Evolutionary conservation across 2,797 vertebrate species (phyloP).

Genomic region (Pseudocheirus occidentalis): DNA sequence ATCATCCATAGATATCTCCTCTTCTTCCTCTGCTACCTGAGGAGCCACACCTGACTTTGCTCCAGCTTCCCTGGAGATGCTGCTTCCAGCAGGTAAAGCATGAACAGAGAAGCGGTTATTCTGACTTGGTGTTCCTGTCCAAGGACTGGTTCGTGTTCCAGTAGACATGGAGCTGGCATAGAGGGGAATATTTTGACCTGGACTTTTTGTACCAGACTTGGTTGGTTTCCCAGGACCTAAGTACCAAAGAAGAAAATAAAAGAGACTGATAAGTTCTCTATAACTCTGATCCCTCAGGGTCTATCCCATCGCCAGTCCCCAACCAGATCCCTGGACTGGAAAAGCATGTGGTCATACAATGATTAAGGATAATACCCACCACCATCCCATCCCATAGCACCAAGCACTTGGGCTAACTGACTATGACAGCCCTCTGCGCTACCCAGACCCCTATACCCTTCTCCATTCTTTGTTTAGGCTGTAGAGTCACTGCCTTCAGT

Average conservation of each 20-base stretch:
- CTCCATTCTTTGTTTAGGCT: neutral
- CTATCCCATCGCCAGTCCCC: neutral
- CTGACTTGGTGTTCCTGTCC: slow-evolving; percentile 13
- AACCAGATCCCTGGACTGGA: neutral
- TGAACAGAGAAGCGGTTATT: neutral
- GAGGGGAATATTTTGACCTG: neutral
- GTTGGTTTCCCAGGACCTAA: slow-evolving; percentile 41
- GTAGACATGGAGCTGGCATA: neutral
- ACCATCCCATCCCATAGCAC: neutral
- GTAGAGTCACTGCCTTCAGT: neutral
- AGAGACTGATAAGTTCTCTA: neutral
- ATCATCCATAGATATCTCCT: slow-evolving; percentile 5
- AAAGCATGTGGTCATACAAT: neutral
- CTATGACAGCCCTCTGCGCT: neutral
- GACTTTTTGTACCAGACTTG: slow-evolving; percentile 35
- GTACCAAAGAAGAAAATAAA: slow-evolving; percentile 17
- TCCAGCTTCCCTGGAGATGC: slow-evolving; percentile 26
- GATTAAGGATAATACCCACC: neutral
- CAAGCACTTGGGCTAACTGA: neutral
- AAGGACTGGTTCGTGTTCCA: slow-evolving; percentile 23
- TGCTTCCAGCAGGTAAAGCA: neutral
- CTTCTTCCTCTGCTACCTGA: slow-evolving; percentile 22
- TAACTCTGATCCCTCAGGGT: neutral
- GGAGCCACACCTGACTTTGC: neutral
- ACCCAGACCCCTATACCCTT: neutral